These are phyloP conservation scores for Pseudochirops corinnae DNA, from an alignment of 2,797 vertebrate genomes.

Conservation along the genomic window DNA sequence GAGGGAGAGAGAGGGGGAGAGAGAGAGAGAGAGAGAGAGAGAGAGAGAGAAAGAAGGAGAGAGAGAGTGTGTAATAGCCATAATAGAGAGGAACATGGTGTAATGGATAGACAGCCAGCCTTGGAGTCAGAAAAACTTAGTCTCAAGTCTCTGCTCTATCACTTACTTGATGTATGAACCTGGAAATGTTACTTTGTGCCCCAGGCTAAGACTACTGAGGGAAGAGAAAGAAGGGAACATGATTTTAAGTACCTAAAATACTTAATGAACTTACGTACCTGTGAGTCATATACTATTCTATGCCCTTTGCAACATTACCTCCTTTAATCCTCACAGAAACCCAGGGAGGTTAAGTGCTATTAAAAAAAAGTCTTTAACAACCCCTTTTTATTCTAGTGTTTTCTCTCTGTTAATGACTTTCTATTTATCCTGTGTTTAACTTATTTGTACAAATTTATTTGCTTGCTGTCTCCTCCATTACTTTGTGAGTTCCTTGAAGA, in stretches of 20 bases:
- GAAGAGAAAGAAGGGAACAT: neutral
- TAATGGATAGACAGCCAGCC: neutral
- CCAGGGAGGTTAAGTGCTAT: neutral
- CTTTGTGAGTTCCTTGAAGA: neutral
- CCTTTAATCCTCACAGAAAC: neutral
- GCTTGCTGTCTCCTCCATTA: neutral
- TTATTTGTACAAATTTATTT: neutral
- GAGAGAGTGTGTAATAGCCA: too few species aligned
- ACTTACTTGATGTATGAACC: neutral
- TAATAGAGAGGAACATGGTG: neutral
- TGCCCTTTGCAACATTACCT: neutral
- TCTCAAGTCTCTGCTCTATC: neutral
- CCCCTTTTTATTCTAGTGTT: neutral
- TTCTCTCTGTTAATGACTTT: neutral
- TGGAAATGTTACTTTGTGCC: neutral
- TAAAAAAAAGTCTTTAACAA: neutral
- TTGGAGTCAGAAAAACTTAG: neutral
- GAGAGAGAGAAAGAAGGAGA: too few species aligned
- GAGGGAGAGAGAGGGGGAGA: too few species aligned
- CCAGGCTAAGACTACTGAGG: neutral
- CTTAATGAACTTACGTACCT: neutral
- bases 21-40: too few species aligned
- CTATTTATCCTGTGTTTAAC: neutral
- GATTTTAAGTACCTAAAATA: neutral
- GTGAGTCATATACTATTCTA: neutral